A percentile compares a stretch with the other conserved stretches of the same genome.
Conservation (phyloP, 2,797 vertebrate genomes). For the Thunnus albacares region DNA sequence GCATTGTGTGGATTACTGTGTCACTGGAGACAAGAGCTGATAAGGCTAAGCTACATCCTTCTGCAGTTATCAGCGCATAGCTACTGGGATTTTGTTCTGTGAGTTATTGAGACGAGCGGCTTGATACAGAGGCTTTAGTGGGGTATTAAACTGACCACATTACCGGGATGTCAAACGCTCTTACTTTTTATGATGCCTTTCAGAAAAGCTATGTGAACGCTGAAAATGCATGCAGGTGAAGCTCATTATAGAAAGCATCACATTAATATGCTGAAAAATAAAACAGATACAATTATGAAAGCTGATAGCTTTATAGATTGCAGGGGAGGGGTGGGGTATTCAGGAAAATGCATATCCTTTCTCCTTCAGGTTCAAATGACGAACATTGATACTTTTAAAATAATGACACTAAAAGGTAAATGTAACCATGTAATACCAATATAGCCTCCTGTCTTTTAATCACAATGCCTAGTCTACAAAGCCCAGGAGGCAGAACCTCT, state of each 20-base stretch:
- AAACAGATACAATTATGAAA: constrained; percentile 8
- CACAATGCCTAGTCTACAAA: constrained; percentile 6
- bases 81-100: constrained; percentile 77
- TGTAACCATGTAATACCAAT: constrained; percentile 17
- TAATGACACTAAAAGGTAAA: constrained; percentile 23
- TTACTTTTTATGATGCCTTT: constrained; percentile 49
- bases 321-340: too few relatives aligned
- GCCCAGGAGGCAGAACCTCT: constrained; percentile 21
- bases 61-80: constrained; percentile 80
- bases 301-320: neutral
- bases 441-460: constrained; percentile 8
- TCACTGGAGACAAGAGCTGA: constrained; percentile 81
- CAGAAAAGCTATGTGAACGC: constrained; percentile 21
- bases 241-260: constrained; percentile 11
- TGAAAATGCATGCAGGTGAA: constrained; percentile 16
- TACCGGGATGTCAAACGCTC: constrained; percentile 67
- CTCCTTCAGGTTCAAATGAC: constrained; percentile 38
- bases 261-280: constrained; percentile 8
- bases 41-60: constrained; percentile 86
- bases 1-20: constrained; percentile 83
- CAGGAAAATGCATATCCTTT: neutral
- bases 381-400: constrained; percentile 15
- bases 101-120: constrained; percentile 77
- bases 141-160: constrained; percentile 77
- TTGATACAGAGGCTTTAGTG: constrained; percentile 74